Conservation (phyloP, 2,113 vertebrate genomes). For the Spheniscus mendiculus region DNA sequence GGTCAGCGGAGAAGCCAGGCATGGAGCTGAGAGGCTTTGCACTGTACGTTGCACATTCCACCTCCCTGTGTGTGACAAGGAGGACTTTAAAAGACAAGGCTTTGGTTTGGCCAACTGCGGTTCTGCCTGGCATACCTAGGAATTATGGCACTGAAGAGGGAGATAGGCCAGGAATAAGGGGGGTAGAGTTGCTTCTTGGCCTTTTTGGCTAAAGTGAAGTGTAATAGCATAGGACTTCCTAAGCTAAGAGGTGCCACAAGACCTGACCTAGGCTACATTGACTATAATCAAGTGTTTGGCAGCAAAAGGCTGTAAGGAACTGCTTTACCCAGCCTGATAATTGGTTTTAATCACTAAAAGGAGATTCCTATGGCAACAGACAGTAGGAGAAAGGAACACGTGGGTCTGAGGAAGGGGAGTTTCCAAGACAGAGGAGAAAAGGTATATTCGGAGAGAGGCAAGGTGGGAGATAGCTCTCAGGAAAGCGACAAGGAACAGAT, state of each 20-base stretch:
- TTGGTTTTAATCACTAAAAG: not conserved
- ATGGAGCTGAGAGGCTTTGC: not conserved
- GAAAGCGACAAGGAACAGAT: not conserved
- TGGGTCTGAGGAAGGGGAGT: not conserved
- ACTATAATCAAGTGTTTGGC: not conserved
- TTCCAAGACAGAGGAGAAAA: not conserved
- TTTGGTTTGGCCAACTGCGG: not conserved
- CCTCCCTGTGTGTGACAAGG: not conserved
- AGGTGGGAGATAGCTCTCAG: not conserved
- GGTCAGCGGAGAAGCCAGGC: not conserved
- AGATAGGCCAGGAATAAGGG: not conserved
- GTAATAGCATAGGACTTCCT: not conserved
- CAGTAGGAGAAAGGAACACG: not conserved
- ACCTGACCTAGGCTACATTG: not conserved
- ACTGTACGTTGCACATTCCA: not conserved
- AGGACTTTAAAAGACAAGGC: not conserved
- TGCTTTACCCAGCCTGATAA: not conserved
- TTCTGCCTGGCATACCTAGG: not conserved
- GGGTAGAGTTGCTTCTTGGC: not conserved
- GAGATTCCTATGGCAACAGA: not conserved
- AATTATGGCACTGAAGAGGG: not conserved
- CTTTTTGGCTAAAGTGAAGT: not conserved
- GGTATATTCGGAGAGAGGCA: not conserved
- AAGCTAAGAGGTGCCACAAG: not conserved
- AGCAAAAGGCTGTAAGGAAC: not conserved